These are phyloP conservation scores for Pheosia tremula DNA, from an alignment of 2,888 invertebrate species.

Conservation along the genomic window DNA sequence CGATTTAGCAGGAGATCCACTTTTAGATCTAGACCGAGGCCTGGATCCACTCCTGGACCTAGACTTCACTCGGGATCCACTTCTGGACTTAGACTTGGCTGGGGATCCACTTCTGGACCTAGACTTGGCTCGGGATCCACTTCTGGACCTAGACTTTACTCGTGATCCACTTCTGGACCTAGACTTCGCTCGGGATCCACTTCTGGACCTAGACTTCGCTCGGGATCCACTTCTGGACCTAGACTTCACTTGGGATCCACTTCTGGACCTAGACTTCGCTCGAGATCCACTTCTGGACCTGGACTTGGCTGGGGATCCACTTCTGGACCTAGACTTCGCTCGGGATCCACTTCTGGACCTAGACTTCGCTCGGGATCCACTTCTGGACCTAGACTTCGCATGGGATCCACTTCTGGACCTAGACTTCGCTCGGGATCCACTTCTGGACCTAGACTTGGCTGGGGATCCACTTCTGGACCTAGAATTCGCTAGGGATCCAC, in stretches of 20 bases:
- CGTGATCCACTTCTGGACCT: background rate
- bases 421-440: slow-evolving; percentile 18
- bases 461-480: background rate
- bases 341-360: background rate
- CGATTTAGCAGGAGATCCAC: background rate
- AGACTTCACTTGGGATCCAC: background rate
- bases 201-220: background rate
- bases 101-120: slow-evolving; percentile 48
- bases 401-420: slow-evolving; percentile 2
- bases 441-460: slow-evolving; percentile 17
- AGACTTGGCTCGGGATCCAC: slow-evolving; percentile 32
- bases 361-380: background rate
- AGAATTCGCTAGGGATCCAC: background rate
- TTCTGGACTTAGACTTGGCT: slow-evolving; percentile 43
- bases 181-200: background rate
- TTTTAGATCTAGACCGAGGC: slow-evolving; percentile 16
- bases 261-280: background rate
- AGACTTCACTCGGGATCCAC: slow-evolving; percentile 42
- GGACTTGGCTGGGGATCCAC: background rate
- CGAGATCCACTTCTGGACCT: background rate
- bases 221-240: slow-evolving; percentile 1
- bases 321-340: background rate
- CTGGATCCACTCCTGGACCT: slow-evolving; percentile 15
- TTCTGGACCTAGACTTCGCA: slow-evolving; percentile 14
- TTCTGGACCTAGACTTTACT: slow-evolving; percentile 16